phyloP scores from a whole-genome alignment of 2,113 vertebrate genomes.

The Perca schrenkii region DNA sequence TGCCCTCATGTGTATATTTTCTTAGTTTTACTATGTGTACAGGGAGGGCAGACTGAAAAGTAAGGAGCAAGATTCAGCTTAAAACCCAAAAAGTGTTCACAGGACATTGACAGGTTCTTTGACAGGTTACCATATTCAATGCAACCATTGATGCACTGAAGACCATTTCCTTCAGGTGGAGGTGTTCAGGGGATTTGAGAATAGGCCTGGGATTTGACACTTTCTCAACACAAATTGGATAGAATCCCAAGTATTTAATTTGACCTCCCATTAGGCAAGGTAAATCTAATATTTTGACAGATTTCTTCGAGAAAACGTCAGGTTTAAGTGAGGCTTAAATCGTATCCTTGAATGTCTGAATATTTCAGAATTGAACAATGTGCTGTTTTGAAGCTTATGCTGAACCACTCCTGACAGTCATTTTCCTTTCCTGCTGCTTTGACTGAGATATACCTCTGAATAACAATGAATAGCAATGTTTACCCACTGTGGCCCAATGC shows the following conservation, averaged over 20 bases:
- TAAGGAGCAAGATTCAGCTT: slow-evolving; percentile 24
- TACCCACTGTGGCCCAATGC: not conserved
- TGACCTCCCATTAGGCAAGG: slow-evolving; percentile 31
- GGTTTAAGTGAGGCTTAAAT: slow-evolving; percentile 41
- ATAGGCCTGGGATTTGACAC: slow-evolving; percentile 33
- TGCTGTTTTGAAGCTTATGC: slow-evolving; percentile 31
- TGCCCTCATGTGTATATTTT: slow-evolving; percentile 41
- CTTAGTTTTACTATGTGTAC: slow-evolving; percentile 17
- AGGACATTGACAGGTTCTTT: slow-evolving; percentile 56
- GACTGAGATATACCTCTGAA: slow-evolving; percentile 44
- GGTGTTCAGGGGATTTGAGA: slow-evolving; percentile 49
- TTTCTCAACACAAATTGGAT: slow-evolving; percentile 53
- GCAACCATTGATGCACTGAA: slow-evolving; percentile 27
- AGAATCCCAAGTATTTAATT: slow-evolving; percentile 56
- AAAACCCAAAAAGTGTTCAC: slow-evolving; percentile 36
- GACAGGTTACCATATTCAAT: slow-evolving; percentile 52
- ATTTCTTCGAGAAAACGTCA: slow-evolving; percentile 15
- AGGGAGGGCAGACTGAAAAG: slow-evolving; percentile 7
- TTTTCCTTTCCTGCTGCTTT: slow-evolving; percentile 35
- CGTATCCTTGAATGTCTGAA: slow-evolving; percentile 33
- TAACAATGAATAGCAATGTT: slow-evolving; percentile 60
- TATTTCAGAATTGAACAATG: slow-evolving; percentile 31
- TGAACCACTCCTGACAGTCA: slow-evolving; percentile 21
- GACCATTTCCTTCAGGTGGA: slow-evolving; percentile 53
- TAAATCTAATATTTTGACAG: slow-evolving; percentile 34